These are phyloP conservation scores for Gulo gulo DNA, from an alignment of 2,113 vertebrate genomes.

Conservation along the genomic window DNA sequence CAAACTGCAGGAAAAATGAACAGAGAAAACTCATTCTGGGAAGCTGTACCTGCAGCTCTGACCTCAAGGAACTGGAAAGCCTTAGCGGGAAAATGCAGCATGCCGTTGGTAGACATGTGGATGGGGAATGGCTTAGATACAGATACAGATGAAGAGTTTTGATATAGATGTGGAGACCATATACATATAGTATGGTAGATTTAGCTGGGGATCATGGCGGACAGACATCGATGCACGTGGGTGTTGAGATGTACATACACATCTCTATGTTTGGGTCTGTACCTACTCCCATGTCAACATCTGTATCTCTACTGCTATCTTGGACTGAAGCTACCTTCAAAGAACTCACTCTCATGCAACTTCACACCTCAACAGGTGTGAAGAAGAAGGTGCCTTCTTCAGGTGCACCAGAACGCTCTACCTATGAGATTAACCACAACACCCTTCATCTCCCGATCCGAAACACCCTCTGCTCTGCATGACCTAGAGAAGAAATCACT, in stretches of 20 bases:
- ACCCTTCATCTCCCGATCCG: fast-evolving
- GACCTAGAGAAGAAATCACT: not conserved
- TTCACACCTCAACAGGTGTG: too few species aligned
- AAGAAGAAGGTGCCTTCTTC: too few species aligned
- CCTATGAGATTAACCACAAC: not conserved
- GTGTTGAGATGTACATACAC: fast-evolving
- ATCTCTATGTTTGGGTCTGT: not conserved
- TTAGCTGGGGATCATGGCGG: not conserved
- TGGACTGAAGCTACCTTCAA: not conserved
- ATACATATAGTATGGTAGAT: too few species aligned
- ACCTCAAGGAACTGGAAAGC: not conserved
- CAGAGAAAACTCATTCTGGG: not conserved
- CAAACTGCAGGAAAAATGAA: not conserved
- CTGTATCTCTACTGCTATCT: not conserved
- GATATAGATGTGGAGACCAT: not conserved
- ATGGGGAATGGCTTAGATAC: not conserved
- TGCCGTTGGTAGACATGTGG: fast-evolving
- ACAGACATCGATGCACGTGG: not conserved
- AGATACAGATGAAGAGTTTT: not conserved
- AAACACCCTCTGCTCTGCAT: too few species aligned
- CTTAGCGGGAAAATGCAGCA: not conserved
- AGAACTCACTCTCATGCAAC: not conserved
- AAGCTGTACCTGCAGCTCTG: not conserved
- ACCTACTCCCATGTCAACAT: not conserved
- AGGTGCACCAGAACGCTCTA: not conserved